These are phyloP conservation scores for Petrocephalus microphthalmus DNA, from an alignment of 2,113 vertebrate genomes.

Conservation along the genomic window DNA sequence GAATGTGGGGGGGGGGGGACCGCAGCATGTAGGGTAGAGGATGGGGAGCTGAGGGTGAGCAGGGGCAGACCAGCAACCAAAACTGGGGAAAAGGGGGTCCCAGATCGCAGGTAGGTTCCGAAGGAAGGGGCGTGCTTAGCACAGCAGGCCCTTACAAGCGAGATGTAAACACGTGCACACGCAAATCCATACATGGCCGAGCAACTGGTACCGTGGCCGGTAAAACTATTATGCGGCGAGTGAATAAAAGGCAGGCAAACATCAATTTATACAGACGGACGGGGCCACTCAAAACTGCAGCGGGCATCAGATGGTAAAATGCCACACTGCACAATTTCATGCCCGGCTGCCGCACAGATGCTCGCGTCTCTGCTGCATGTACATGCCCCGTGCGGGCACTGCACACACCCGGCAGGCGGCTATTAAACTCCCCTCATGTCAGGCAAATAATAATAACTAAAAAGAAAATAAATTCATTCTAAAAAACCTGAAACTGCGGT, in stretches of 20 bases:
- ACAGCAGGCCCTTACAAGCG: not conserved
- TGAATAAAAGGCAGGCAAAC: not conserved
- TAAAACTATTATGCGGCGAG: not conserved
- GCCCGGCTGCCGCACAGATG: not conserved
- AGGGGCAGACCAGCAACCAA: not conserved
- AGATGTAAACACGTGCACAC: not conserved
- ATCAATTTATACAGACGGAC: not conserved
- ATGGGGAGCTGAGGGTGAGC: not conserved
- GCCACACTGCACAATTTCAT: not conserved
- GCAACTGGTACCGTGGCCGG: not conserved
- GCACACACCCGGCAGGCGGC: not conserved
- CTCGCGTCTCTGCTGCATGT: conserved; percentile 3
- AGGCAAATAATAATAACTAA: not conserved
- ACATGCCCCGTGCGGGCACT: not conserved
- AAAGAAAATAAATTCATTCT: not conserved
- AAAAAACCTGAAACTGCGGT: not conserved
- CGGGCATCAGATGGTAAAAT: not conserved
- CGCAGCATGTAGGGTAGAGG: not conserved
- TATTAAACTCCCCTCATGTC: not conserved
- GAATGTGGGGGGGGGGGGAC: not conserved
- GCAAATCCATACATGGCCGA: not conserved
- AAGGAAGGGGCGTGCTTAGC: not conserved
- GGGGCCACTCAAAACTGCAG: not conserved
- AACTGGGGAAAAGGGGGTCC: too few species aligned
- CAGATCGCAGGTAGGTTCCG: too few species aligned